Percentiles rank a stretch among this genome's conserved stretches.
phyloP scores from a whole-genome alignment of 1,140 invertebrate genomes.

The Drosophila pseudoobscura region DNA sequence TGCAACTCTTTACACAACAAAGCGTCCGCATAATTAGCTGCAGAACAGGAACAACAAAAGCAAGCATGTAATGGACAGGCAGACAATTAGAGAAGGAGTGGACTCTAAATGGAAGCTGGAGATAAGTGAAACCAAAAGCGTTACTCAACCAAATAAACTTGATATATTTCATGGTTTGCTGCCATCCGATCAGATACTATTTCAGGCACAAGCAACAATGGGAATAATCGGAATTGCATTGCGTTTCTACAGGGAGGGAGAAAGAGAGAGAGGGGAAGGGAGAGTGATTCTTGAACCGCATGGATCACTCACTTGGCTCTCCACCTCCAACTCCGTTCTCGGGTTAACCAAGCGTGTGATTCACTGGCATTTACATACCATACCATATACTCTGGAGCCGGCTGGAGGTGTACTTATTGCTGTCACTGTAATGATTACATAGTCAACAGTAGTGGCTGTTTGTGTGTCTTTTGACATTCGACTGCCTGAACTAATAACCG shows the following conservation, averaged over 20 bases:
- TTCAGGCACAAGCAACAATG: constrained; percentile 29
- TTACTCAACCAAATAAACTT: constrained; percentile 79
- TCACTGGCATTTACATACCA: constrained; percentile 26
- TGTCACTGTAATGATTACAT: constrained; percentile 15
- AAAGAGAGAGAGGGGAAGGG: too few species aligned
- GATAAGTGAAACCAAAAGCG: constrained; percentile 38
- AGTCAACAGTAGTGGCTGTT: not conserved
- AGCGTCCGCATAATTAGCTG: constrained; percentile 72
- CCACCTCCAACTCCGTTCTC: too few species aligned
- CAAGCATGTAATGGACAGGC: constrained; percentile 1
- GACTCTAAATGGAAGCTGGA: not conserved
- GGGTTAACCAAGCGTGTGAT: constrained; percentile 59
- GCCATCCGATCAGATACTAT: constrained; percentile 35
- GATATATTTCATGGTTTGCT: constrained; percentile 76
- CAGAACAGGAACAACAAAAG: constrained; percentile 29
- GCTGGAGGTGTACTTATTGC: constrained; percentile 4
- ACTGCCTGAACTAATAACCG: constrained; percentile 75
- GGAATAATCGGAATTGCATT: too few species aligned
- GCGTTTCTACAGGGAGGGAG: too few species aligned
- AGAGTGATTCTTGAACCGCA: too few species aligned
- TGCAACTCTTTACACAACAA: constrained; percentile 48
- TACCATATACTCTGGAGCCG: too few species aligned
- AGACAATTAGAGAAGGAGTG: constrained; percentile 54
- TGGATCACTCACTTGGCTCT: too few species aligned
- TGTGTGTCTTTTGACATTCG: constrained; percentile 32